A percentile compares a stretch with the other conserved stretches of the same genome.
Evolutionary conservation across 2,797 vertebrate genomes (phyloP).

Genomic region (Scolopax rusticola): DNA sequence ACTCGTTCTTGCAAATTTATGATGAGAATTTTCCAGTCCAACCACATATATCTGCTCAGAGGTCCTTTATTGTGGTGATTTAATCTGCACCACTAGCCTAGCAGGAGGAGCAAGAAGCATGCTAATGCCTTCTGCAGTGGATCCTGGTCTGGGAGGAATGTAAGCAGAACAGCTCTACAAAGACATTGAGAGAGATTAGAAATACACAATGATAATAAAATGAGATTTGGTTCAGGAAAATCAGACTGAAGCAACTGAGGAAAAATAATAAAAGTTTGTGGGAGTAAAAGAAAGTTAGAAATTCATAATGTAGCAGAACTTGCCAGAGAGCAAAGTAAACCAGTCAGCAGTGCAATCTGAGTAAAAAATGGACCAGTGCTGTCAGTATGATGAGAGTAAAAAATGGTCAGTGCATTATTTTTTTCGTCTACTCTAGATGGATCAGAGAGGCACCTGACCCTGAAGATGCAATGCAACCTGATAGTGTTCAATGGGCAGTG

Average conservation of each 20-base stretch:
- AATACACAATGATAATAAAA: not conserved
- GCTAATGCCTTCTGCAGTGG: not conserved
- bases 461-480: not conserved
- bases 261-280: not conserved
- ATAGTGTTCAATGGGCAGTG: not conserved
- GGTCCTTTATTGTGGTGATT: not conserved
- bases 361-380: not conserved
- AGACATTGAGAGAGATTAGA: not conserved
- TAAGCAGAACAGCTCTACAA: not conserved
- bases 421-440: not conserved
- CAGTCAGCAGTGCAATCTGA: not conserved
- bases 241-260: not conserved
- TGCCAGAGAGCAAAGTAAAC: not conserved
- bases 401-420: not conserved
- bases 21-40: constrained; percentile 11
- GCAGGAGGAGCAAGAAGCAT: not conserved
- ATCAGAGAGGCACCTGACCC: not conserved
- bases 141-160: not conserved
- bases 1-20: constrained; percentile 16
- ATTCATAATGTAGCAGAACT: not conserved
- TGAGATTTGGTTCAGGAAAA: not conserved
- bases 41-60: not conserved
- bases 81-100: constrained; percentile 9
- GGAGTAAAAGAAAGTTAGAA: not conserved
- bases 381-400: not conserved